Evolutionary conservation across 1,140 invertebrate species (phyloP).

Genomic region (Armadillidium nasatum): DNA sequence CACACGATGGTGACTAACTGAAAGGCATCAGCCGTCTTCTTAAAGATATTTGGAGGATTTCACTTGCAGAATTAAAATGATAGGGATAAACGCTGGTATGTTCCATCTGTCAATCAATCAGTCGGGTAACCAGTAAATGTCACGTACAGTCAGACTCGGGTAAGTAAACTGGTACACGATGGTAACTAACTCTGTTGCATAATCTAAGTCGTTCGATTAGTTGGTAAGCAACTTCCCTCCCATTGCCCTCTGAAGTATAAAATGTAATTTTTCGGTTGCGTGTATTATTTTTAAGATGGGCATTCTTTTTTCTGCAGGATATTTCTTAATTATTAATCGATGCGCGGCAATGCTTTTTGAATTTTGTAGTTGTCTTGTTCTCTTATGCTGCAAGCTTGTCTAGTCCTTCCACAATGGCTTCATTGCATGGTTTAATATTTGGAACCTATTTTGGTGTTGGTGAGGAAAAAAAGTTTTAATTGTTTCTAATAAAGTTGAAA

Average conservation of each 20-base stretch:
- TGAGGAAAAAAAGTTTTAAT: conserved; percentile 49
- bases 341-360: conserved; percentile 77
- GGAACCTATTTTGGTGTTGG: conserved; percentile 76
- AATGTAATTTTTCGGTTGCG: too few relatives aligned
- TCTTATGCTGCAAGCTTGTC: conserved; percentile 74
- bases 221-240: conserved; percentile 54
- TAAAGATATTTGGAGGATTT: too few relatives aligned
- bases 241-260: too few relatives aligned
- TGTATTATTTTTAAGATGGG: too few relatives aligned
- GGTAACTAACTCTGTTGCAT: conserved; percentile 71
- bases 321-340: conserved; percentile 73
- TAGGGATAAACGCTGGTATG: too few relatives aligned
- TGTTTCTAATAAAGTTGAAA: background rate
- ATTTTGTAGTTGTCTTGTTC: conserved; percentile 72
- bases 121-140: too few relatives aligned
- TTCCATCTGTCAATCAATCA: too few relatives aligned
- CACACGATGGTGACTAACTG: too few relatives aligned
- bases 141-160: too few relatives aligned
- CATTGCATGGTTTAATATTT: conserved; percentile 74
- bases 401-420: conserved; percentile 71
- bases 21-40: too few relatives aligned
- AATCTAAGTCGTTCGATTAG: conserved; percentile 67
- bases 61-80: too few relatives aligned
- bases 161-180: too few relatives aligned
- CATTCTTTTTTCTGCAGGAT: conserved; percentile 47